Percentiles rank a stretch among this genome's conserved stretches.
These are phyloP conservation scores for Nesoenas mayeri DNA, from an alignment of 2,113 vertebrate species.

Conservation along the genomic window DNA sequence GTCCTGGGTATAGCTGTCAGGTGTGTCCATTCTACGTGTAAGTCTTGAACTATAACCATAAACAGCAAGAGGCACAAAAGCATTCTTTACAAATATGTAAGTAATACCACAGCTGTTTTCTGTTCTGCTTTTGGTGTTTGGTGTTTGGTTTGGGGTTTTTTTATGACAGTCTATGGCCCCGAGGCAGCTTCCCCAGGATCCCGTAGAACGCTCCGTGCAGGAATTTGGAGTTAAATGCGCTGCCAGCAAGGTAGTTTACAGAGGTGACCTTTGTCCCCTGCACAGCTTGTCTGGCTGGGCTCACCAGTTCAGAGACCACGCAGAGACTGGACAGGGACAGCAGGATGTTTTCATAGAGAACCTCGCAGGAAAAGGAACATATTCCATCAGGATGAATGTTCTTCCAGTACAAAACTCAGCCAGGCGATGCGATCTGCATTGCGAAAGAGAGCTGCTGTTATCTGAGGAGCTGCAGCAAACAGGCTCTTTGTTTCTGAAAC, in stretches of 20 bases:
- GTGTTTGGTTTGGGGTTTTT: neutral
- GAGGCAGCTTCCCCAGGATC: constrained; percentile 68
- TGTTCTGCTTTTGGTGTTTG: neutral
- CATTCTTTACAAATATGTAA: neutral
- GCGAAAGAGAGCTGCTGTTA: neutral
- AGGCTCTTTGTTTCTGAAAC: neutral
- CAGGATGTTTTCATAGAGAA: neutral
- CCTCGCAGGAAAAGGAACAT: neutral
- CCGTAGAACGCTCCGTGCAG: constrained; percentile 76
- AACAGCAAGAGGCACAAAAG: neutral
- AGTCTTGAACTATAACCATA: neutral
- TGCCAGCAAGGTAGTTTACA: constrained; percentile 78
- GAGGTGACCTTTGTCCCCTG: constrained; percentile 75
- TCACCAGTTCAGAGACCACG: constrained; percentile 80
- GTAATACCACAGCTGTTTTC: neutral
- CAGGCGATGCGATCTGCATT: neutral
- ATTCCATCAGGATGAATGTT: neutral
- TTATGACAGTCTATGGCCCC: constrained; percentile 60
- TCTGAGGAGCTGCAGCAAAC: neutral
- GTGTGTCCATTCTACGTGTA: neutral
- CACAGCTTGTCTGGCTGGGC: constrained; percentile 75
- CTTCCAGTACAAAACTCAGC: neutral
- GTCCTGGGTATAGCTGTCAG: neutral
- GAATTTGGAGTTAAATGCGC: constrained; percentile 77
- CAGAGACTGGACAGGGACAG: constrained; percentile 40